Evolutionary conservation across 2,113 vertebrate species (phyloP).

Genomic region (Hemichromis elongatus): DNA sequence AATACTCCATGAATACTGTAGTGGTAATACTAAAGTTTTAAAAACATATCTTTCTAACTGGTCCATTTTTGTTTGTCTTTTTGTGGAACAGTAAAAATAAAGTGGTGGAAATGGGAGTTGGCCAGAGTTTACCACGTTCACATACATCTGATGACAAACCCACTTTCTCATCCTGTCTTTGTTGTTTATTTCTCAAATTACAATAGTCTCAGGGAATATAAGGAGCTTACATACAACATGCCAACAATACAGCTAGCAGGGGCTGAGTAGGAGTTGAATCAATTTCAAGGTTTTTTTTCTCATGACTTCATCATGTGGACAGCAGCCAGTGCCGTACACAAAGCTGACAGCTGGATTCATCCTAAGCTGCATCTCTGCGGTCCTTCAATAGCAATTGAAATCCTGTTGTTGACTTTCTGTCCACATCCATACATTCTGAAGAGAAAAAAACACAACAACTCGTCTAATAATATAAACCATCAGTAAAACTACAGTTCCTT

Average conservation of each 20-base stretch:
- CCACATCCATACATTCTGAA: neutral
- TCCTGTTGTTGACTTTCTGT: constrained; percentile 1
- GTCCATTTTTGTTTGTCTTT: neutral
- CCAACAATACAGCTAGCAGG: neutral
- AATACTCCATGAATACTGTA: rapidly evolving
- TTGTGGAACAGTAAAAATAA: neutral
- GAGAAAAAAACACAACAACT: neutral
- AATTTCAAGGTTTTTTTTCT: constrained; percentile 24
- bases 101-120: neutral
- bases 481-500: neutral
- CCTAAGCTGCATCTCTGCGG: neutral
- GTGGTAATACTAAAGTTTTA: neutral
- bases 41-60: neutral
- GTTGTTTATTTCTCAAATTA: neutral
- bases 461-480: neutral
- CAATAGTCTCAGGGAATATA: constrained; percentile 1
- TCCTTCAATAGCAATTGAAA: constrained; percentile 5
- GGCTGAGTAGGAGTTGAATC: constrained; percentile 21
- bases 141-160: neutral
- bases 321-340: neutral
- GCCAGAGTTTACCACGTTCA: neutral
- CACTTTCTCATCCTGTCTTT: neutral
- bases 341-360: constrained; percentile 16
- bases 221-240: constrained; percentile 20
- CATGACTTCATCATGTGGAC: constrained; percentile 18